phyloP scores from a whole-genome alignment of 2,888 invertebrate genomes.

The Archaeoteleia sp. region DNA sequence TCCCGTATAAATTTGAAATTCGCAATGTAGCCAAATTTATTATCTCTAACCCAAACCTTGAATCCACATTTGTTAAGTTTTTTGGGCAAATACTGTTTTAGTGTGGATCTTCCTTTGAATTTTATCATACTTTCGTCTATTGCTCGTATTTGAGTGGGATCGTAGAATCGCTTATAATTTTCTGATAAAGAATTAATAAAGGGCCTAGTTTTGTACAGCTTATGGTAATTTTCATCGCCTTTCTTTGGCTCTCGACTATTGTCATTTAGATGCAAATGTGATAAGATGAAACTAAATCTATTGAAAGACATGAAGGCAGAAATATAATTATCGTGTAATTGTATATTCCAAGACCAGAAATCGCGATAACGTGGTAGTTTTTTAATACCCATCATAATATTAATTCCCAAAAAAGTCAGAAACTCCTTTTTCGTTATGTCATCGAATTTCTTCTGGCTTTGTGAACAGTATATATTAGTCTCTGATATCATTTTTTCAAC shows the following conservation, averaged over 20 bases:
- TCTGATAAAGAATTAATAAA: neutral
- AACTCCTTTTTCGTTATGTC: constrained; percentile 27
- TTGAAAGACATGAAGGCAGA: neutral
- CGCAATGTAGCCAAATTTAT: constrained; percentile 22
- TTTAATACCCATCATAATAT: constrained; percentile 53
- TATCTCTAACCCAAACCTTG: constrained; percentile 36
- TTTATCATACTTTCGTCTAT: constrained; percentile 34
- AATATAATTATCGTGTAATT: constrained; percentile 23
- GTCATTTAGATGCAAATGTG: constrained; percentile 2
- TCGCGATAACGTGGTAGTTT: constrained; percentile 47
- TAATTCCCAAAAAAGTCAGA: constrained; percentile 45
- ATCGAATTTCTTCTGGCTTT: constrained; percentile 21
- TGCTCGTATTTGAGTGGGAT: too few species aligned
- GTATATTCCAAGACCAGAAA: constrained; percentile 43
- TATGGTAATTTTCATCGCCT: constrained; percentile 16
- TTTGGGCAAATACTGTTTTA: constrained; percentile 24
- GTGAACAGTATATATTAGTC: constrained; percentile 53
- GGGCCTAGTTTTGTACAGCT: constrained; percentile 22
- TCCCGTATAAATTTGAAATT: constrained; percentile 62
- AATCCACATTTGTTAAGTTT: constrained; percentile 36
- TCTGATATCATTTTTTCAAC: constrained; percentile 50
- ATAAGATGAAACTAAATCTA: constrained; percentile 6
- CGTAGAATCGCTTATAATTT: too few species aligned
- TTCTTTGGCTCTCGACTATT: constrained; percentile 1
- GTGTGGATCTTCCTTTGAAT: constrained; percentile 22